phyloP scores from a whole-genome alignment of 2,888 invertebrate genomes.

The Acrobasis suavella region DNA sequence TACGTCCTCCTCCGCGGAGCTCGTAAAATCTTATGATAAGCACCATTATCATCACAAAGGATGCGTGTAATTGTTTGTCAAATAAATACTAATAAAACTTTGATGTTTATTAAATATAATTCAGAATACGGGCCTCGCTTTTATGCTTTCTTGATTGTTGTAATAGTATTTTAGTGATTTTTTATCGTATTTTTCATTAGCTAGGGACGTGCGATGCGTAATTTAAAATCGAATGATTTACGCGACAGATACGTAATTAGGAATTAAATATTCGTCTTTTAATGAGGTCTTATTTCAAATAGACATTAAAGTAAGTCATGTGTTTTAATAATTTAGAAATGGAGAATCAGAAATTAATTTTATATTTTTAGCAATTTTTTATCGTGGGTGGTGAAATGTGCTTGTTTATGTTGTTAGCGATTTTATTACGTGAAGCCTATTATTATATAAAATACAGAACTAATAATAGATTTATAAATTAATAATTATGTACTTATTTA shows the following conservation, averaged over 20 bases:
- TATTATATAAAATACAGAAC: too few relatives aligned
- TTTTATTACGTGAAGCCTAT: neutral
- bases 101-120: constrained; percentile 80
- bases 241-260: constrained; percentile 15
- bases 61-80: constrained; percentile 81
- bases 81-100: constrained; percentile 80
- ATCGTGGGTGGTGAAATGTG: neutral
- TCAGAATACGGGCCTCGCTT: constrained; percentile 54
- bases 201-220: constrained; percentile 7
- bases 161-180: constrained; percentile 47
- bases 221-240: constrained; percentile 15
- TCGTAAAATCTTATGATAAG: constrained; percentile 78
- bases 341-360: constrained; percentile 6
- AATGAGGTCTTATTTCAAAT: constrained; percentile 5
- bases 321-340: constrained; percentile 9
- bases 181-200: constrained; percentile 26
- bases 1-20: constrained; percentile 45
- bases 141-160: constrained; percentile 59
- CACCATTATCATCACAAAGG: constrained; percentile 80
- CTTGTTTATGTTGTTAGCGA: neutral
- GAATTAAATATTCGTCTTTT: constrained; percentile 16
- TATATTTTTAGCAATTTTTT: neutral
- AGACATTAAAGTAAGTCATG: constrained; percentile 4
- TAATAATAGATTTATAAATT: too few relatives aligned
- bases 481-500: too few relatives aligned